Evolutionary conservation across 2,113 vertebrate genomes (phyloP).

Genomic region (Chloroceryle aenea): DNA sequence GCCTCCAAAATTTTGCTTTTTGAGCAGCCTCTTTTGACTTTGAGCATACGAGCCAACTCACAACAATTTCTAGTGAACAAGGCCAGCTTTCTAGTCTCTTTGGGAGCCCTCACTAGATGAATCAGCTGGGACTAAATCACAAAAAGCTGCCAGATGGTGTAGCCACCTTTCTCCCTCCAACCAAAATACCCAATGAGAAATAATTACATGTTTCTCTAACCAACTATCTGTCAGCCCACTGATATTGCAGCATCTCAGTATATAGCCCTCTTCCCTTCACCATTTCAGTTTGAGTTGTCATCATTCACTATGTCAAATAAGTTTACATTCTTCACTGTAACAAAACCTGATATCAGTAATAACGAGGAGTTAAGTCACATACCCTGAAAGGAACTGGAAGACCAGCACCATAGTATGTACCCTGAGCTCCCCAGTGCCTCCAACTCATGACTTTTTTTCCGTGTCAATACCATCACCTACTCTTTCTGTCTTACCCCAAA

Average conservation of each 20-base stretch:
- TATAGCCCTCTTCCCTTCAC: not conserved
- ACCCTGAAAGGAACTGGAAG: not conserved
- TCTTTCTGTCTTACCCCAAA: not conserved
- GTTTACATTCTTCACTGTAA: not conserved
- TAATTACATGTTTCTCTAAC: conserved; percentile 7
- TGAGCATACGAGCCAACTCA: not conserved
- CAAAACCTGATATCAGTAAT: not conserved
- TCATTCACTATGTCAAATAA: not conserved
- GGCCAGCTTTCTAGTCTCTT: conserved; percentile 41
- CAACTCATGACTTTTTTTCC: not conserved
- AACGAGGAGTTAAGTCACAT: not conserved
- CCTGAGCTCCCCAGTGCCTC: not conserved
- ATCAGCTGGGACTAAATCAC: conserved; percentile 58
- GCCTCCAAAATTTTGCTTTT: conserved; percentile 18
- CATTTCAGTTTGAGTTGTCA: not conserved
- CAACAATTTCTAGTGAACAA: not conserved
- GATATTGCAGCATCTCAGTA: not conserved
- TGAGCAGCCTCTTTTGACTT: conserved; percentile 13
- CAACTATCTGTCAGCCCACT: not conserved
- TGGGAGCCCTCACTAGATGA: conserved; percentile 42
- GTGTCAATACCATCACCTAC: rapidly evolving
- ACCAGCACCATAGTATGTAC: not conserved
- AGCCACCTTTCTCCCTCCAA: conserved; percentile 46
- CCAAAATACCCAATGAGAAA: conserved; percentile 31
- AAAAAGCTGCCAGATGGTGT: conserved; percentile 53